Evolutionary conservation across 53 echinoderm and acorn worm genomes (phyloP).

Genomic region (Echinarachnius parma): DNA sequence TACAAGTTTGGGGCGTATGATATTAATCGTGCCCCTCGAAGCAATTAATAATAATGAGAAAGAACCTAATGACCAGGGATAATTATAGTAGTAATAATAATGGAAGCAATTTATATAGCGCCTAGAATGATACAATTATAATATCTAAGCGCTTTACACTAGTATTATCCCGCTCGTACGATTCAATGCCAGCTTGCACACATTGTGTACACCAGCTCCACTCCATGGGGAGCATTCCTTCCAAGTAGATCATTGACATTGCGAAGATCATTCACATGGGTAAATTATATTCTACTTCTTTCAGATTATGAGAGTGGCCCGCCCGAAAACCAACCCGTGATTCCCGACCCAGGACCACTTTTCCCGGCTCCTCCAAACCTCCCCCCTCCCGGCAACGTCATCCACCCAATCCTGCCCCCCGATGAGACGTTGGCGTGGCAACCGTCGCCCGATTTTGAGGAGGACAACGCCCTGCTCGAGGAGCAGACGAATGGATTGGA

Average conservation of each 20-base stretch:
- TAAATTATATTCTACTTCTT: neutral
- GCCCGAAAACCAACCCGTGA: neutral
- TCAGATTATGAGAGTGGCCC: neutral
- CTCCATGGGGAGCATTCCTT: neutral
- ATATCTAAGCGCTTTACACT: too few species aligned
- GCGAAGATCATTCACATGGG: neutral
- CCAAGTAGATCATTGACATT: neutral
- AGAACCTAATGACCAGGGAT: too few species aligned
- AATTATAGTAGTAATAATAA: too few species aligned
- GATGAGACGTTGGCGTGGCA: slow-evolving; percentile 21
- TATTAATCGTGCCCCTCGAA: too few species aligned
- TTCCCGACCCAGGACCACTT: slow-evolving; percentile 9
- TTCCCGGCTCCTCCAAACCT: slow-evolving; percentile 22
- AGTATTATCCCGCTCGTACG: too few species aligned
- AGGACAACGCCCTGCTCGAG: slow-evolving; percentile 22
- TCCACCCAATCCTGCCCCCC: slow-evolving; percentile 23
- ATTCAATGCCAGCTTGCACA: too few species aligned
- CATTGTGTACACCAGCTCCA: too few species aligned
- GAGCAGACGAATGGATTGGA: slow-evolving; percentile 38
- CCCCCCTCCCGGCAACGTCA: slow-evolving; percentile 34
- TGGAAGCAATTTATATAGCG: too few species aligned
- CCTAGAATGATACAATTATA: too few species aligned
- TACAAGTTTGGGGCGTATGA: too few species aligned
- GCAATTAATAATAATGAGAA: too few species aligned
- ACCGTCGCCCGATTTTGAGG: slow-evolving; percentile 17